A percentile compares a stretch with the other conserved stretches of the same genome.
Conservation (phyloP, 2,797 vertebrate genomes). For the Acanthornis magna region DNA sequence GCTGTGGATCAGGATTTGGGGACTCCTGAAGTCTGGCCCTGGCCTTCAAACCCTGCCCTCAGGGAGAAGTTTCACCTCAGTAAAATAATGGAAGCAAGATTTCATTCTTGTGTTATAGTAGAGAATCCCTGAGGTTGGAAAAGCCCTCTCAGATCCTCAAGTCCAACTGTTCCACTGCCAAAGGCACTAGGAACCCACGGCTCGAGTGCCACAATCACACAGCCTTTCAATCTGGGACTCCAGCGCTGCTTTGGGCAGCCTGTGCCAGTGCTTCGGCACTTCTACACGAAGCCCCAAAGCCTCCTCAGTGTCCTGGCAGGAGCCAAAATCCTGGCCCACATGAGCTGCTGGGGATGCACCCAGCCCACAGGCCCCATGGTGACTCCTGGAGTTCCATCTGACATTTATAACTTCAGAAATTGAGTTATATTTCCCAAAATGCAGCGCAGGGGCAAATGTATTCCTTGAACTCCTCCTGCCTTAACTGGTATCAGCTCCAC, state of each 20-base stretch:
- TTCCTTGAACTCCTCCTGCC: not conserved
- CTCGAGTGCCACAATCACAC: not conserved
- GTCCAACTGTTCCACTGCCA: not conserved
- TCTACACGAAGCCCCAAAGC: fast-evolving
- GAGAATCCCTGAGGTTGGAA: not conserved
- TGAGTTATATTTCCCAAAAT: not conserved
- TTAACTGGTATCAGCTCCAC: not conserved
- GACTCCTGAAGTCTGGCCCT: not conserved
- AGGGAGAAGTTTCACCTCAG: not conserved
- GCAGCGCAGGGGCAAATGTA: not conserved
- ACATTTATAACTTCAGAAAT: not conserved
- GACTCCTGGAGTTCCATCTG: not conserved
- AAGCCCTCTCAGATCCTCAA: not conserved
- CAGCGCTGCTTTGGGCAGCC: not conserved
- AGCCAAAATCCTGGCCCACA: not conserved
- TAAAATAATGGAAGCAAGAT: not conserved
- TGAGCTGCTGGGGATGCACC: not conserved
- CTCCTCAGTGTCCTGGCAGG: not conserved
- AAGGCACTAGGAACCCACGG: not conserved
- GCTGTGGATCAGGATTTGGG: fast-evolving
- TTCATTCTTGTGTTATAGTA: fast-evolving
- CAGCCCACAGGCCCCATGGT: not conserved
- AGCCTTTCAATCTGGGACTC: not conserved
- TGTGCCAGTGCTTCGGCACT: not conserved
- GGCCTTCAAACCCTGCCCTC: not conserved